These are phyloP conservation scores for Callopanchax toddi DNA, from an alignment of 2,113 vertebrate genomes.

Conservation along the genomic window DNA sequence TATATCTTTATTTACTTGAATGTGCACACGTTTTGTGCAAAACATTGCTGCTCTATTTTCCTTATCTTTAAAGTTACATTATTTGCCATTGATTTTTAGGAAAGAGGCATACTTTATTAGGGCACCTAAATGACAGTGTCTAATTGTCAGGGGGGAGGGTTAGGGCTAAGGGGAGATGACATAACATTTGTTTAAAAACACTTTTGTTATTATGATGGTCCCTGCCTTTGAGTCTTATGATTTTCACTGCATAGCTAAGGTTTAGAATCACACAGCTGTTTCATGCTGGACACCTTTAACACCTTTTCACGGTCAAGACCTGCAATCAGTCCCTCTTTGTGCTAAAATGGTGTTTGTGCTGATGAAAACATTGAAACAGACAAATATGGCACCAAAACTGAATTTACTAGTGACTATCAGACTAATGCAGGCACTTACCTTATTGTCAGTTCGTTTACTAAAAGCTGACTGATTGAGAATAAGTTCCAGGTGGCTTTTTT, in stretches of 20 bases:
- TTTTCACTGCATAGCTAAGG: conserved; percentile 47
- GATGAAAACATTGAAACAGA: too few relatives aligned
- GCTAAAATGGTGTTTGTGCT: too few relatives aligned
- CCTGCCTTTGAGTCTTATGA: conserved; percentile 19
- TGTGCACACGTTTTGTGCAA: conserved; percentile 82
- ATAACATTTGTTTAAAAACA: background rate
- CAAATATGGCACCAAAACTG: background rate
- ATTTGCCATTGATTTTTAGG: conserved; percentile 64
- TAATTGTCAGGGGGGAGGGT: conserved; percentile 17
- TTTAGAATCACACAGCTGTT: background rate
- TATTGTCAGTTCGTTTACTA: conserved; percentile 49
- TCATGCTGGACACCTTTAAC: background rate
- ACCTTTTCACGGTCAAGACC: background rate
- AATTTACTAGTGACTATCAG: background rate
- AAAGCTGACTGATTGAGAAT: too few relatives aligned
- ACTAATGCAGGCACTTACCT: too few relatives aligned
- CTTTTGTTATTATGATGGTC: conserved; percentile 35
- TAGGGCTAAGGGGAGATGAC: background rate
- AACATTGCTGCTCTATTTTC: conserved; percentile 84
- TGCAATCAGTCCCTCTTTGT: conserved; percentile 8
- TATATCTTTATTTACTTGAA: conserved; percentile 82
- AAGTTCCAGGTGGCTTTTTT: too few relatives aligned
- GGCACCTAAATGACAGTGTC: conserved; percentile 68
- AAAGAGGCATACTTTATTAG: conserved; percentile 75
- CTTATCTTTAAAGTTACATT: conserved; percentile 78